phyloP scores from a whole-genome alignment of 2,888 invertebrate genomes.

The Acholoe squamosa region DNA sequence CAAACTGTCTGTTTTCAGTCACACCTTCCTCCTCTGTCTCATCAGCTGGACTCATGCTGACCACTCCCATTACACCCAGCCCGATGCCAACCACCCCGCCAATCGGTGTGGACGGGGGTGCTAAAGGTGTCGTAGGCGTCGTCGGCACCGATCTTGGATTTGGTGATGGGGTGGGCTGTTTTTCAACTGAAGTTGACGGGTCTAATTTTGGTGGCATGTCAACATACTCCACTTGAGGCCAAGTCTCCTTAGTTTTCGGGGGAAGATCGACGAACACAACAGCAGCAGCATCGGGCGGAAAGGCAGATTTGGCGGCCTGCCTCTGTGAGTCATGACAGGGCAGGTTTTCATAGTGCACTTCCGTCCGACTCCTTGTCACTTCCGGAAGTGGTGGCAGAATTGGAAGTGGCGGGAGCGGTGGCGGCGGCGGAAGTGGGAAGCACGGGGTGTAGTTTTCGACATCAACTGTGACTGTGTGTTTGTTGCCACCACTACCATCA shows the following conservation, averaged over 20 bases:
- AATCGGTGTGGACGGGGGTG: slow-evolving; percentile 38
- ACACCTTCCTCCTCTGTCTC: not conserved
- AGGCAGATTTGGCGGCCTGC: slow-evolving; percentile 26
- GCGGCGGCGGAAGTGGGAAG: not conserved
- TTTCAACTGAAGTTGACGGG: not conserved
- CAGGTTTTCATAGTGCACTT: slow-evolving; percentile 30
- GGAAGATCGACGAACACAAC: slow-evolving; percentile 60
- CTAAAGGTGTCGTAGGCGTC: slow-evolving; percentile 42
- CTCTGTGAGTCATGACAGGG: not conserved
- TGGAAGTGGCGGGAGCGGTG: not conserved
- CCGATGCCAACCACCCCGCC: slow-evolving; percentile 38
- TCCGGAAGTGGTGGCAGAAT: not conserved
- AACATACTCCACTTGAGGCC: slow-evolving; percentile 43
- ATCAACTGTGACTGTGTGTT: slow-evolving; percentile 30
- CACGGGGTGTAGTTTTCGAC: not conserved
- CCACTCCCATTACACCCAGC: slow-evolving; percentile 22
- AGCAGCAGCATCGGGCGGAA: slow-evolving; percentile 49
- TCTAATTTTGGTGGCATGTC: slow-evolving; percentile 58
- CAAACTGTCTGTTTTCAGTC: not conserved
- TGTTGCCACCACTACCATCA: not conserved
- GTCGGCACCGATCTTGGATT: slow-evolving; percentile 3
- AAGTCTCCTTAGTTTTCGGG: slow-evolving; percentile 26
- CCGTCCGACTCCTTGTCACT: not conserved
- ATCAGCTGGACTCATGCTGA: slow-evolving; percentile 42
- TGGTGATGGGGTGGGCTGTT: not conserved